These are phyloP conservation scores for Alligator sinensis DNA, from an alignment of 2,113 vertebrate species.

Conservation along the genomic window DNA sequence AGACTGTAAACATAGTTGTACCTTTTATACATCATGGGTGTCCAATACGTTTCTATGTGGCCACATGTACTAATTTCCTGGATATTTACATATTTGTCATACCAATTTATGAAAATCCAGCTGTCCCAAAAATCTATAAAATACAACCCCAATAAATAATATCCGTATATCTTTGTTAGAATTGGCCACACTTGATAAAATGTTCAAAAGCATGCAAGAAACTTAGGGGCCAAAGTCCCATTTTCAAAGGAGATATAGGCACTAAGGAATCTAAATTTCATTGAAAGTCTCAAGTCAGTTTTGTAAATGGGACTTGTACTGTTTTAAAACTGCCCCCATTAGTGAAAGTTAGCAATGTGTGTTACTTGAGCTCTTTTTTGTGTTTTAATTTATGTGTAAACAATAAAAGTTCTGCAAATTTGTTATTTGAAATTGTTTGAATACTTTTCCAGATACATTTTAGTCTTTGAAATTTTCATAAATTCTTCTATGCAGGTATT, in stretches of 20 bases:
- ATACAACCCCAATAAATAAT: background rate
- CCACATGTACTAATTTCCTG: accelerated
- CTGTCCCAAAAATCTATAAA: background rate
- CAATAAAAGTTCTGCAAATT: background rate
- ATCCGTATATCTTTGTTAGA: background rate
- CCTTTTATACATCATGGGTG: background rate
- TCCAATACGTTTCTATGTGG: background rate
- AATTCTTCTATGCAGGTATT: background rate
- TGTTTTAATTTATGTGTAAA: background rate
- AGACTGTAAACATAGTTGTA: background rate
- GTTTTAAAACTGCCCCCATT: background rate
- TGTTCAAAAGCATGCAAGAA: background rate
- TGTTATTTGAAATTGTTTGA: background rate
- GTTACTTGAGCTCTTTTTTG: background rate
- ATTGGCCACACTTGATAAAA: accelerated
- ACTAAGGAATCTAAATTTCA: no score
- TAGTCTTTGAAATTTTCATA: background rate
- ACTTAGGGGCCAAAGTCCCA: background rate
- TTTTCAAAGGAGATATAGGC: background rate
- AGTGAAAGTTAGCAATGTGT: background rate
- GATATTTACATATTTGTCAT: background rate
- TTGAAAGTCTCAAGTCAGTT: no score
- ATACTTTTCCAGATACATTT: background rate
- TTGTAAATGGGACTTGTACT: background rate
- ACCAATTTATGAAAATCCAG: background rate